Evolutionary conservation across 1,140 invertebrate species (phyloP).

Genomic region (Papilio machaon): DNA sequence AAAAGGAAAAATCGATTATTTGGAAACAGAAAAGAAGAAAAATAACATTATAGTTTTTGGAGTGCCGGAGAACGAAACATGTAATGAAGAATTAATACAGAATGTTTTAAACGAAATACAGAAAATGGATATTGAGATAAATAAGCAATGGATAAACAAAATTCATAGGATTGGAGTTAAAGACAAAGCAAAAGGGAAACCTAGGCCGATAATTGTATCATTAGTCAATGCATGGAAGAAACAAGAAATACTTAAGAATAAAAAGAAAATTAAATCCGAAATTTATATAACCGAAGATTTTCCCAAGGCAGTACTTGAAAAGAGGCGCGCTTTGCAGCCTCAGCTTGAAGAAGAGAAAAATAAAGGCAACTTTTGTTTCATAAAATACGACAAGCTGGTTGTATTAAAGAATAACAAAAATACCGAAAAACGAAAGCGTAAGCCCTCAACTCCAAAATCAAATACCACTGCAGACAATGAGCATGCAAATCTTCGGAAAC

Average conservation of each 20-base stretch:
- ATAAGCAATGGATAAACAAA: neutral
- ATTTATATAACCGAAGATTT: conserved; percentile 39
- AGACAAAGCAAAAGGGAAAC: neutral
- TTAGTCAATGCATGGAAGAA: conserved; percentile 37
- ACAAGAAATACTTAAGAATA: conserved; percentile 36
- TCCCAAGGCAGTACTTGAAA: conserved; percentile 31
- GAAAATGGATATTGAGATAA: conserved; percentile 11
- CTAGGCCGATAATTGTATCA: conserved; percentile 23
- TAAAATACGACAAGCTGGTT: conserved; percentile 42
- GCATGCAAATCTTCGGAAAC: neutral
- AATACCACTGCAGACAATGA: neutral
- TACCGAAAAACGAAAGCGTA: conserved; percentile 42
- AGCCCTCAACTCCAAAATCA: conserved; percentile 38
- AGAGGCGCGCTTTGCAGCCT: conserved; percentile 28
- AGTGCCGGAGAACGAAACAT: neutral
- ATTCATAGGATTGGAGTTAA: neutral
- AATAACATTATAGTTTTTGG: conserved; percentile 1
- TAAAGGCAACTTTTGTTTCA: conserved; percentile 37
- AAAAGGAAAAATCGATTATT: neutral
- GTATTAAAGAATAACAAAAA: conserved; percentile 35
- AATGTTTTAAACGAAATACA: neutral
- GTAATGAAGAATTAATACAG: conserved; percentile 4
- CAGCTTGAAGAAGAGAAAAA: conserved; percentile 29
- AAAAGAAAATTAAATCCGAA: conserved; percentile 31
- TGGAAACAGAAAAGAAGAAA: neutral